phyloP scores from a whole-genome alignment of 92 coral and sea anemone species.

The Bergia puertoricense region DNA sequence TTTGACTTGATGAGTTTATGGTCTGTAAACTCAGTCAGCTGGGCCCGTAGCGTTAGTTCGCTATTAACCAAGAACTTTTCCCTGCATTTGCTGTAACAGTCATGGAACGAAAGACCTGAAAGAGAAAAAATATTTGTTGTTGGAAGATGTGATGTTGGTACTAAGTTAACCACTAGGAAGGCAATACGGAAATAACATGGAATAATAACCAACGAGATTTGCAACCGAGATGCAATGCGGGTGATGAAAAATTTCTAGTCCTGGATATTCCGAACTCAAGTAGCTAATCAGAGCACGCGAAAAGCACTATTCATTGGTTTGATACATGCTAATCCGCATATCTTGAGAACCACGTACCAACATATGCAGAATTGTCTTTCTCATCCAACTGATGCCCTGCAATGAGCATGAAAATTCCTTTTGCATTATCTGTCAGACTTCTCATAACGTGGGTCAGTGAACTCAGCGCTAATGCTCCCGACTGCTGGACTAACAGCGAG shows the following conservation, averaged over 20 bases:
- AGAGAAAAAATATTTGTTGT: neutral
- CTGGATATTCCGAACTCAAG: too few relatives aligned
- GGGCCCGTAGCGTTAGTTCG: conserved; percentile 91
- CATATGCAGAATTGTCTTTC: conserved; percentile 78
- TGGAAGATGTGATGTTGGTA: neutral
- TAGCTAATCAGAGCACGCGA: too few relatives aligned
- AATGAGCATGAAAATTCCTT: conserved; percentile 81
- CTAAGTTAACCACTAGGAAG: neutral
- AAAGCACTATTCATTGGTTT: too few relatives aligned
- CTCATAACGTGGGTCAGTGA: conserved; percentile 94
- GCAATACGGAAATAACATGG: too few relatives aligned
- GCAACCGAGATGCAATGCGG: too few relatives aligned
- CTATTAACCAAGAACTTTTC: conserved; percentile 93
- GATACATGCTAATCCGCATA: neutral
- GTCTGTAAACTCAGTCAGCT: conserved; percentile 90
- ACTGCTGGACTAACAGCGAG: conserved; percentile 91
- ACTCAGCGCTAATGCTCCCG: conserved; percentile 91
- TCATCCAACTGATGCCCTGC: conserved; percentile 84
- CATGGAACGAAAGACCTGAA: conserved; percentile 84
- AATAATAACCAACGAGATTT: too few relatives aligned
- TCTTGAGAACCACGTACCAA: conserved; percentile 56
- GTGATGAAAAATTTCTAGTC: too few relatives aligned
- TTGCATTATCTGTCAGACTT: conserved; percentile 91
- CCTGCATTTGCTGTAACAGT: conserved; percentile 86
- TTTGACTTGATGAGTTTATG: conserved; percentile 90